These are phyloP conservation scores for Drosophila orosa DNA, from an alignment of 1,140 invertebrate genomes.

Conservation along the genomic window DNA sequence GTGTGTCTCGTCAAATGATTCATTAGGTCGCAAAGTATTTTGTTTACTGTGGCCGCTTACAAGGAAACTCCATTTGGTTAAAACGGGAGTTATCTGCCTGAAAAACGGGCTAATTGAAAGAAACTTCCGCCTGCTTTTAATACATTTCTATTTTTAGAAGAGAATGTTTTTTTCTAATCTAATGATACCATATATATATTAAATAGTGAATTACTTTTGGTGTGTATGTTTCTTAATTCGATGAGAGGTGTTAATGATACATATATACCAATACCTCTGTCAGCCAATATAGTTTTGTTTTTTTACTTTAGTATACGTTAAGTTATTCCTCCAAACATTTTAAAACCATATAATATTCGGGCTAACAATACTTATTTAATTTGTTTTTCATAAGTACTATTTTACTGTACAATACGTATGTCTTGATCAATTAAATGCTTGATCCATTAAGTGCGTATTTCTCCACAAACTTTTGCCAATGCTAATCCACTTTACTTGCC, in stretches of 20 bases:
- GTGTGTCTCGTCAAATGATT: conserved; percentile 71
- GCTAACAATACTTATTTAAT: neutral
- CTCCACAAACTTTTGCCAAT: neutral
- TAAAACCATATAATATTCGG: no score
- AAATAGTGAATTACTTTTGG: no score
- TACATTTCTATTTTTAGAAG: neutral
- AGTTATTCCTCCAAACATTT: neutral
- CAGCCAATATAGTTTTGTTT: no score
- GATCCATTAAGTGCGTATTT: neutral
- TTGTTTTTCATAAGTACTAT: neutral
- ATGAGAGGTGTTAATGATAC: no score
- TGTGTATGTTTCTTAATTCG: no score
- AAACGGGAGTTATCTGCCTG: conserved; percentile 10
- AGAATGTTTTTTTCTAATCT: neutral
- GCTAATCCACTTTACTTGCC: conserved; percentile 9
- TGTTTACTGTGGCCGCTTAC: conserved; percentile 54
- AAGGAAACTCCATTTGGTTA: conserved; percentile 65
- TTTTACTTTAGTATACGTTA: no score
- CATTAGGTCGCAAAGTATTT: conserved; percentile 63
- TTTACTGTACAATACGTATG: neutral
- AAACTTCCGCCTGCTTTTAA: neutral
- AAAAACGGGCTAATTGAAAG: conserved; percentile 11
- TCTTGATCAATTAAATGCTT: conserved; percentile 1
- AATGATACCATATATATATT: no score
- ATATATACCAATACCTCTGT: no score